Evolutionary conservation across 2,888 invertebrate genomes (phyloP).

Genomic region (Drosophila suboccidentalis): DNA sequence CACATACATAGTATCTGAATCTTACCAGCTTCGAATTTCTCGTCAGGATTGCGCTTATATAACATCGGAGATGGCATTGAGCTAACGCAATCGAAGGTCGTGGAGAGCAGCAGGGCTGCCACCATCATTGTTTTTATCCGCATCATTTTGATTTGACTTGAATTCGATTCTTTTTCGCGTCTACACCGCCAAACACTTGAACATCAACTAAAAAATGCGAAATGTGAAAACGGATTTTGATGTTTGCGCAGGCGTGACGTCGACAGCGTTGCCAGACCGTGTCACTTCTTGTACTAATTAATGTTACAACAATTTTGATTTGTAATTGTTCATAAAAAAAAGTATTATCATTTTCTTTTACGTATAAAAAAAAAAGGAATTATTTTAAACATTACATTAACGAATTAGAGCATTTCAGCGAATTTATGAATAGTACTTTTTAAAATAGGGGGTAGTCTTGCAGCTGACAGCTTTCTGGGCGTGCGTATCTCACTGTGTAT

Average conservation of each 20-base stretch:
- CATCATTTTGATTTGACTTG: neutral
- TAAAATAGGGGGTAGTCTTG: slow-evolving; percentile 30
- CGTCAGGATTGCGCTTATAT: slow-evolving; percentile 86
- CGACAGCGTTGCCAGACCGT: neutral
- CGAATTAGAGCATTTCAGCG: neutral
- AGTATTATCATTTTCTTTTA: too few species aligned
- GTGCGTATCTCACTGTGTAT: neutral
- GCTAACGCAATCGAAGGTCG: slow-evolving; percentile 57
- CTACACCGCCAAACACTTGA: slow-evolving; percentile 27
- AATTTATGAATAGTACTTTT: neutral
- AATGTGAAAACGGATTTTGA: slow-evolving; percentile 3
- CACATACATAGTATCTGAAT: too few species aligned
- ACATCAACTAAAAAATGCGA: slow-evolving; percentile 38
- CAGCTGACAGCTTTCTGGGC: slow-evolving; percentile 22
- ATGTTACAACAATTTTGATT: too few species aligned
- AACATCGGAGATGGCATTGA: slow-evolving; percentile 85
- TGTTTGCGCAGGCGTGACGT: slow-evolving; percentile 22
- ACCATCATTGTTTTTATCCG: slow-evolving; percentile 1
- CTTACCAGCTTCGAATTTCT: slow-evolving; percentile 86
- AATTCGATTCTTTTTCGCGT: slow-evolving; percentile 39
- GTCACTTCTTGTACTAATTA: neutral
- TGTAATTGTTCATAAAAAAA: too few species aligned
- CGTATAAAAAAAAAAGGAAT: too few species aligned
- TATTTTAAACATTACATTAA: too few species aligned
- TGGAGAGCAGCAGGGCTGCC: slow-evolving; percentile 31